These are phyloP conservation scores for Parnassius smintheus DNA, from an alignment of 2,888 invertebrate genomes.

Conservation along the genomic window DNA sequence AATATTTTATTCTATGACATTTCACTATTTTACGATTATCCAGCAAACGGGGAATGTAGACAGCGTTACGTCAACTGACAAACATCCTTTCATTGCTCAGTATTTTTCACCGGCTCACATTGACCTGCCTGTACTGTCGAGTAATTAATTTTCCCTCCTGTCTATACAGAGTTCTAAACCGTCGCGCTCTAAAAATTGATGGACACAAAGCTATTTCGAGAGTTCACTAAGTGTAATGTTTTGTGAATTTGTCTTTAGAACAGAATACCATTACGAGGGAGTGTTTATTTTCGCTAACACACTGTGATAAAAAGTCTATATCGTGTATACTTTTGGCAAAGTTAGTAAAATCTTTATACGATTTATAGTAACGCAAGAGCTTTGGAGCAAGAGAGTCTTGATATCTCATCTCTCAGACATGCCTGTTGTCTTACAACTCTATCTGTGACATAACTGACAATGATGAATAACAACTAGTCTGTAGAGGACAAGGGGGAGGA, in stretches of 20 bases:
- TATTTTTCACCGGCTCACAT: conserved; percentile 19
- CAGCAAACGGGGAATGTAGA: conserved; percentile 24
- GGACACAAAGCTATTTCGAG: conserved; percentile 12
- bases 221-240: not conserved
- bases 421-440: no score
- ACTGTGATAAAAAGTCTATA: no score
- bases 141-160: conserved; percentile 31
- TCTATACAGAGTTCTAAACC: conserved; percentile 10
- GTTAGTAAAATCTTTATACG: no score
- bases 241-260: not conserved
- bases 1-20: conserved; percentile 10
- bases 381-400: no score
- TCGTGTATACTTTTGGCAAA: no score
- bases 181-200: conserved; percentile 16
- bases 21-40: conserved; percentile 15
- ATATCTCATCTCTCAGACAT: no score
- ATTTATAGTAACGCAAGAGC: no score
- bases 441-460: no score
- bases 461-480: no score
- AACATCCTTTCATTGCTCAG: conserved; percentile 18
- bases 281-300: not conserved
- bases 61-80: conserved; percentile 23
- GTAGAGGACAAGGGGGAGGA: no score
- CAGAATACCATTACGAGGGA: not conserved
- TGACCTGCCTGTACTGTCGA: conserved; percentile 14